A percentile compares a stretch with the other conserved stretches of the same genome.
These are phyloP conservation scores for Calidris pygmaea DNA, from an alignment of 2,113 vertebrate species.

Conservation along the genomic window DNA sequence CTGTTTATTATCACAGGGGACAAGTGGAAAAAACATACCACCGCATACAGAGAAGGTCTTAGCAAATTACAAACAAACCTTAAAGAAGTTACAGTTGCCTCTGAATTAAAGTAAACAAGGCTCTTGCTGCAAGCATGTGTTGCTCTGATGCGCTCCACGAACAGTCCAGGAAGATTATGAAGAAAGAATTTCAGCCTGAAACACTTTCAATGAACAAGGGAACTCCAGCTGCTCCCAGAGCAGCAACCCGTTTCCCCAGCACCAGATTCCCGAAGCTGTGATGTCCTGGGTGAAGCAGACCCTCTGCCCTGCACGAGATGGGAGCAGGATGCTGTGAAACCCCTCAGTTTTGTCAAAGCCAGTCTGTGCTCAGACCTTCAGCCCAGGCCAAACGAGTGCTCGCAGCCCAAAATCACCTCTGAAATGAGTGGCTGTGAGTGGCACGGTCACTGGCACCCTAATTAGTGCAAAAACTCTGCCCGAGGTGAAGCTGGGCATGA, in stretches of 20 bases:
- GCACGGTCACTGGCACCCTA: rapidly evolving
- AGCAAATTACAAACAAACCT: background rate
- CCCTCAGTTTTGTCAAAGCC: background rate
- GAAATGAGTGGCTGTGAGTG: background rate
- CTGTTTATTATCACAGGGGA: background rate
- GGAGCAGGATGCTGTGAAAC: background rate
- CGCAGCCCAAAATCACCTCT: background rate
- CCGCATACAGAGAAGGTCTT: background rate
- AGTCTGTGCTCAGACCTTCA: background rate
- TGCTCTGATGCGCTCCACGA: background rate
- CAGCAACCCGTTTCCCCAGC: background rate
- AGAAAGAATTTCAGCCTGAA: background rate
- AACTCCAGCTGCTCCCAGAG: background rate
- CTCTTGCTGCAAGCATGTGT: background rate
- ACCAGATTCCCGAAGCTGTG: background rate
- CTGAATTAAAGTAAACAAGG: background rate
- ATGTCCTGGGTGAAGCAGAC: rapidly evolving
- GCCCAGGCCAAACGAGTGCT: background rate
- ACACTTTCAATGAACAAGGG: background rate
- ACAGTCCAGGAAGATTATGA: rapidly evolving
- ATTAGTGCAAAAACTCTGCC: background rate
- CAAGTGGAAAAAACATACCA: background rate
- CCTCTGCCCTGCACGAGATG: background rate
- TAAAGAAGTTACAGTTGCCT: background rate
- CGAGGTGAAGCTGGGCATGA: background rate